phyloP scores from a whole-genome alignment of 1,140 invertebrate genomes.

The Drosophila parabipectinata region DNA sequence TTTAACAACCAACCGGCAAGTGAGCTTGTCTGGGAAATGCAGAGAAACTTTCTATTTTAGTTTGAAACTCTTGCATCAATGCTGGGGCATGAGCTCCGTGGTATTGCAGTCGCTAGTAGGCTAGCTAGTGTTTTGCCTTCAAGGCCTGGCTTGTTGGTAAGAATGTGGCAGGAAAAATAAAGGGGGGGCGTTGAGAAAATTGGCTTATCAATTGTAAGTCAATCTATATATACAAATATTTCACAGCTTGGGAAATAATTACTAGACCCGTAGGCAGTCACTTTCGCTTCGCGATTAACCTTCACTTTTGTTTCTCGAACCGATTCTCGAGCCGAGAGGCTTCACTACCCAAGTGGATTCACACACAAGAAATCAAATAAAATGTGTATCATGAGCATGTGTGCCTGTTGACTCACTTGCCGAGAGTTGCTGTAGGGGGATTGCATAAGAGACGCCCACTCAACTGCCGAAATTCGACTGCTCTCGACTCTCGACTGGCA shows the following conservation, averaged over 20 bases:
- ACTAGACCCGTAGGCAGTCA: conserved; percentile 35
- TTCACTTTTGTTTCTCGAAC: conserved; percentile 69
- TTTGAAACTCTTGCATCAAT: conserved; percentile 31
- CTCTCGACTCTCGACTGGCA: conserved; percentile 30
- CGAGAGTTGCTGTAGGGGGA: conserved; percentile 23
- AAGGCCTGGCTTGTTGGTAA: conserved; percentile 5
- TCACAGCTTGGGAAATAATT: conserved; percentile 69
- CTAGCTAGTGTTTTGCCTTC: conserved; percentile 13
- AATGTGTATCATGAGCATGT: conserved; percentile 28
- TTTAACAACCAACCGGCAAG: conserved; percentile 22
- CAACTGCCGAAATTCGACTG: conserved; percentile 35
- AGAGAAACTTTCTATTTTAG: conserved; percentile 74
- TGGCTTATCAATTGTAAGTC: conserved; percentile 71
- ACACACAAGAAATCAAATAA: conserved; percentile 13
- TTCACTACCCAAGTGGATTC: conserved; percentile 17
- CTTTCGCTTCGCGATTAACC: conserved; percentile 74
- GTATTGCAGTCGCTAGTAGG: conserved; percentile 3
- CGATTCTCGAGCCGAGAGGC: conserved; percentile 8
- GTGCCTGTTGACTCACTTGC: conserved; percentile 23
- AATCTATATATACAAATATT: conserved; percentile 34
- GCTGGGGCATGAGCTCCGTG: conserved; percentile 7
- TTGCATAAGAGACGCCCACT: conserved; percentile 54
- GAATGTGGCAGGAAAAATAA: neutral
- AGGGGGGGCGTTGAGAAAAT: conserved; percentile 35
- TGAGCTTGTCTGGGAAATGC: conserved; percentile 52